These are phyloP conservation scores for Drosophila mauritiana DNA, from an alignment of 1,140 invertebrate genomes.

Conservation along the genomic window DNA sequence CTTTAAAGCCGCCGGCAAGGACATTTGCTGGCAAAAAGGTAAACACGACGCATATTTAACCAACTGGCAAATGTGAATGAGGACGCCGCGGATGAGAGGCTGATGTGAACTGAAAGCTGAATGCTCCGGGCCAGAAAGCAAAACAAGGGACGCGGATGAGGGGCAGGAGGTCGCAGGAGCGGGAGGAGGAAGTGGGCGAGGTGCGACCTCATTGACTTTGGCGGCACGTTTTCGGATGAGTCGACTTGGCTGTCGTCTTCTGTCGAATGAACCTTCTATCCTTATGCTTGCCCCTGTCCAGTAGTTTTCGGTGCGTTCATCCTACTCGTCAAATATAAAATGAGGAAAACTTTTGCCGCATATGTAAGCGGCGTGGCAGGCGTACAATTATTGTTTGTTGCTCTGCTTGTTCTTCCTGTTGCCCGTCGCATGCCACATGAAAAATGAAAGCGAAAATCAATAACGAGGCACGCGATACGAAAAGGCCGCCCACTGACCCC, in stretches of 20 bases:
- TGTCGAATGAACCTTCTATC: slow-evolving; percentile 39
- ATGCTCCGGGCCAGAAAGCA: slow-evolving; percentile 24
- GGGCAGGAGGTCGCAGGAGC: background rate
- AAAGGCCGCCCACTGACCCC: slow-evolving; percentile 59
- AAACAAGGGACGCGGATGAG: background rate
- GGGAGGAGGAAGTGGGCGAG: slow-evolving; percentile 1
- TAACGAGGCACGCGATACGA: slow-evolving; percentile 71
- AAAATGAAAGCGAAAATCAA: slow-evolving; percentile 83
- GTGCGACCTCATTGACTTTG: slow-evolving; percentile 77
- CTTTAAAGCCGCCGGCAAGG: slow-evolving; percentile 64
- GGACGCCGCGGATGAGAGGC: slow-evolving; percentile 35
- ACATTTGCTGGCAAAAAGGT: slow-evolving; percentile 58
- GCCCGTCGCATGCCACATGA: slow-evolving; percentile 69
- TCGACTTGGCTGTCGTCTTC: slow-evolving; percentile 24
- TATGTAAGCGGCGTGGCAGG: slow-evolving; percentile 57
- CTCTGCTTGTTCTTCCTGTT: slow-evolving; percentile 42
- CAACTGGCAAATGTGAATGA: slow-evolving; percentile 62
- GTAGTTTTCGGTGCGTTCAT: slow-evolving; percentile 23
- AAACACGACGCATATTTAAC: slow-evolving; percentile 67
- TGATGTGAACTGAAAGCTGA: slow-evolving; percentile 43
- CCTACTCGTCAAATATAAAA: background rate
- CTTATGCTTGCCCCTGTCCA: slow-evolving; percentile 34
- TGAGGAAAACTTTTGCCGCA: slow-evolving; percentile 42
- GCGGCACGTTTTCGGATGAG: slow-evolving; percentile 63
- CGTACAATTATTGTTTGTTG: slow-evolving; percentile 55